These are phyloP conservation scores for Ypsolopha scabrella DNA, from an alignment of 2,888 invertebrate genomes.

Conservation along the genomic window DNA sequence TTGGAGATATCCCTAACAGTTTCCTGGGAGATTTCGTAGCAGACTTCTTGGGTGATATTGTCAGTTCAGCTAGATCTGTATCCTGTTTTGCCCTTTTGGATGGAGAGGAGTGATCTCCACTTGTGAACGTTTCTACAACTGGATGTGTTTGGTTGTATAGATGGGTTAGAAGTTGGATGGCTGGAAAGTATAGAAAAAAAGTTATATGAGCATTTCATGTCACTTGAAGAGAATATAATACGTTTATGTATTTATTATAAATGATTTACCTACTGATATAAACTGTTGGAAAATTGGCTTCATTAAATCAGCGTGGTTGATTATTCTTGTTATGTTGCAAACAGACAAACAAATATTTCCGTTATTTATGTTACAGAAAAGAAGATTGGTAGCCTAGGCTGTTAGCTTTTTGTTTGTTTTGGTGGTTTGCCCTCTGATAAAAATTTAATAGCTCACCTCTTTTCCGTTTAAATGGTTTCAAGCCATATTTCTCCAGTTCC, in stretches of 20 bases:
- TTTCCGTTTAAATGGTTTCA: slow-evolving; percentile 75
- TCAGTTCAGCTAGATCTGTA: slow-evolving; percentile 11
- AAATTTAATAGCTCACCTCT: slow-evolving; percentile 42
- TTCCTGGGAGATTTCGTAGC: slow-evolving; percentile 4
- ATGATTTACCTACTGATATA: no score
- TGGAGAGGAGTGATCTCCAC: slow-evolving; percentile 30
- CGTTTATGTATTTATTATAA: no score
- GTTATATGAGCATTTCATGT: neutral
- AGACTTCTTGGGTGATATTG: slow-evolving; percentile 8
- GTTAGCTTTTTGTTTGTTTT: neutral
- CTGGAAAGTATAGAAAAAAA: slow-evolving; percentile 30
- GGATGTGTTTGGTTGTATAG: slow-evolving; percentile 79
- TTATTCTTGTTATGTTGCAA: no score
- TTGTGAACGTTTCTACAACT: slow-evolving; percentile 35
- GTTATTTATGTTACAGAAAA: neutral
- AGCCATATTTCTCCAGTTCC: slow-evolving; percentile 73
- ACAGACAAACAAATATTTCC: neutral
- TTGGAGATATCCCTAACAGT: slow-evolving; percentile 8
- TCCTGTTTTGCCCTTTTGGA: slow-evolving; percentile 33
- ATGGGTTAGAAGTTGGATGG: slow-evolving; percentile 73
- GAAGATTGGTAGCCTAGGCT: no score
- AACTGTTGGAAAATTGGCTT: neutral
- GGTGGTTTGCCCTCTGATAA: neutral
- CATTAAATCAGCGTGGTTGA: no score
- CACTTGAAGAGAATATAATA: neutral